Evolutionary conservation across 2,797 vertebrate species (phyloP).

Genomic region (Otus scops): DNA sequence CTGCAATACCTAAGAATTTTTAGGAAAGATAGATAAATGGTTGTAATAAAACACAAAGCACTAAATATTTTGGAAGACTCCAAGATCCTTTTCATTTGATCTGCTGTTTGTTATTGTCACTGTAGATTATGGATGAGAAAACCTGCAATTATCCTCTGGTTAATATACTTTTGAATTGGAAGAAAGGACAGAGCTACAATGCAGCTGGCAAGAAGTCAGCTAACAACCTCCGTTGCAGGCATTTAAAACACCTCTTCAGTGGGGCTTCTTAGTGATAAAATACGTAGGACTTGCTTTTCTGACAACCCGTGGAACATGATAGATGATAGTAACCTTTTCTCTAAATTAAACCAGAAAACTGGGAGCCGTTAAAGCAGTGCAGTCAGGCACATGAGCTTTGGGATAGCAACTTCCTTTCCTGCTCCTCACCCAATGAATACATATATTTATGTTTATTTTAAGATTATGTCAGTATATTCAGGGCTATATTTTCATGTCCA

Average conservation of each 20-base stretch:
- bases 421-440: background rate
- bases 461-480: background rate
- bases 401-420: background rate
- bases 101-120: constrained; percentile 23
- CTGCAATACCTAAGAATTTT: background rate
- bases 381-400: background rate
- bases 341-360: constrained; percentile 9
- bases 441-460: background rate
- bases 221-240: background rate
- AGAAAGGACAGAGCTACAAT: background rate
- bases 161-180: constrained; percentile 25
- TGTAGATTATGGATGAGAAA: background rate
- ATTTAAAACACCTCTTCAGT: background rate
- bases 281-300: background rate
- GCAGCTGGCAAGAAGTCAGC: background rate
- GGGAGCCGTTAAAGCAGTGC: background rate
- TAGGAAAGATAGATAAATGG: background rate
- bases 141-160: background rate
- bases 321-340: constrained; percentile 47
- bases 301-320: background rate
- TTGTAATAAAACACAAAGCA: background rate
- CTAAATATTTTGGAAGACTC: background rate
- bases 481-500: background rate
- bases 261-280: constrained; percentile 7
- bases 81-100: background rate